phyloP scores from a whole-genome alignment of 2,113 vertebrate genomes.

The Tangachromis dhanisi region DNA sequence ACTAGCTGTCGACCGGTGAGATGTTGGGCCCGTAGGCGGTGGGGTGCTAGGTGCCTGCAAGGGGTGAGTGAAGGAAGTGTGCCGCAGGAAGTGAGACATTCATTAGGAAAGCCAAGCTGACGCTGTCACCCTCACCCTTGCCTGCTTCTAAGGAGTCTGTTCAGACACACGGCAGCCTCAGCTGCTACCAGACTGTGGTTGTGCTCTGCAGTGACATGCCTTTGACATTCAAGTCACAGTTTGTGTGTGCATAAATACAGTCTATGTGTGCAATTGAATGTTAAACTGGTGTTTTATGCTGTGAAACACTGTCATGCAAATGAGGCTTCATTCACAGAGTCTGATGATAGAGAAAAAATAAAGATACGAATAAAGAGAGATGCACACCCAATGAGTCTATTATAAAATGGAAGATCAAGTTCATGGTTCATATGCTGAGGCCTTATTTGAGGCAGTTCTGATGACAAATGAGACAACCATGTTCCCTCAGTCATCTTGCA shows the following conservation, averaged over 20 bases:
- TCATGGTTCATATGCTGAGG: constrained; percentile 33
- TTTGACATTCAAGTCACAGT: constrained; percentile 37
- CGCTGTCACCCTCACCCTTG: constrained; percentile 67
- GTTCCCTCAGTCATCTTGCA: constrained; percentile 17
- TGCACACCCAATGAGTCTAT: background rate
- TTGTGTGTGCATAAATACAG: constrained; percentile 38
- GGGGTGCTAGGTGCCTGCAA: constrained; percentile 60
- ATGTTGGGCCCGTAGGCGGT: constrained; percentile 61
- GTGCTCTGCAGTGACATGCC: constrained; percentile 27
- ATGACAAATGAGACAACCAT: constrained; percentile 53
- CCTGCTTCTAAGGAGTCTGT: constrained; percentile 62
- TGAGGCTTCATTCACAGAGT: background rate
- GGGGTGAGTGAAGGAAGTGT: constrained; percentile 59
- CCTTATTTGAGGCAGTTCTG: constrained; percentile 22
- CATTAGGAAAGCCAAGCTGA: constrained; percentile 79
- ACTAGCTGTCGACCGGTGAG: constrained; percentile 66
- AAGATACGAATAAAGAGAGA: background rate
- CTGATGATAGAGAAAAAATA: constrained; percentile 11
- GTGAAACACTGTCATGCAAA: constrained; percentile 33
- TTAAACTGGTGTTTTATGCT: constrained; percentile 37
- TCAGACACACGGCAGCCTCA: constrained; percentile 61
- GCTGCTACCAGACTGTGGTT: constrained; percentile 46
- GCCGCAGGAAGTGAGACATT: constrained; percentile 74
- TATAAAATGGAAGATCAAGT: constrained; percentile 26
- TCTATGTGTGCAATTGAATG: constrained; percentile 34